These are phyloP conservation scores for Champsocephalus gunnari DNA, from an alignment of 2,797 vertebrate genomes.

Conservation along the genomic window DNA sequence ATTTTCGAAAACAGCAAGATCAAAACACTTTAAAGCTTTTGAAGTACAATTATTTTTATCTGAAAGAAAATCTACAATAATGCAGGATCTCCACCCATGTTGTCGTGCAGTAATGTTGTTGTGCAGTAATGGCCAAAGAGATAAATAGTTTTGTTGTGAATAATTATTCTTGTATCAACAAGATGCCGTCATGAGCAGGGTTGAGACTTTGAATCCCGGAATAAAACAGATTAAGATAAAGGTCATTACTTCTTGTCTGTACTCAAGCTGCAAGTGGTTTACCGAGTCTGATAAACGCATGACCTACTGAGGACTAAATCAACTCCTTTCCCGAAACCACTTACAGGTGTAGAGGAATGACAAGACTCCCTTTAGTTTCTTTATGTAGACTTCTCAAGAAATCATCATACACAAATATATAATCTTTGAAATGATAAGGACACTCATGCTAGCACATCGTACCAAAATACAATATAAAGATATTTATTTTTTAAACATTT, in stretches of 20 bases:
- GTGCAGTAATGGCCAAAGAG: neutral
- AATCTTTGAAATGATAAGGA: neutral
- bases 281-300: neutral
- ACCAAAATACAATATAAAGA: slow-evolving; percentile 36
- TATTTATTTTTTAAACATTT: neutral
- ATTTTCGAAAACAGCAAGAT: neutral
- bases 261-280: slow-evolving; percentile 13
- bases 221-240: slow-evolving; percentile 49
- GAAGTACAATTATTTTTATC: neutral
- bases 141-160: neutral
- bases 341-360: neutral
- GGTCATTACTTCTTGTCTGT: slow-evolving; percentile 15
- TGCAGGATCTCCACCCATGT: neutral
- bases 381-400: neutral
- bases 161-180: neutral
- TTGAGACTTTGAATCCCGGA: slow-evolving; percentile 30
- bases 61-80: neutral
- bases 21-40: neutral
- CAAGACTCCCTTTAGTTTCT: neutral
- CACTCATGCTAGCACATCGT: neutral
- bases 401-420: slow-evolving; percentile 9
- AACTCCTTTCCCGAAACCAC: neutral
- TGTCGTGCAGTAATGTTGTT: neutral
- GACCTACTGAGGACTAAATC: neutral
- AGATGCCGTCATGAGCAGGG: neutral